A percentile compares a stretch with the other conserved stretches of the same genome.
phyloP scores from a whole-genome alignment of 92 coral and sea anemone species.

The Bergia sp. region DNA sequence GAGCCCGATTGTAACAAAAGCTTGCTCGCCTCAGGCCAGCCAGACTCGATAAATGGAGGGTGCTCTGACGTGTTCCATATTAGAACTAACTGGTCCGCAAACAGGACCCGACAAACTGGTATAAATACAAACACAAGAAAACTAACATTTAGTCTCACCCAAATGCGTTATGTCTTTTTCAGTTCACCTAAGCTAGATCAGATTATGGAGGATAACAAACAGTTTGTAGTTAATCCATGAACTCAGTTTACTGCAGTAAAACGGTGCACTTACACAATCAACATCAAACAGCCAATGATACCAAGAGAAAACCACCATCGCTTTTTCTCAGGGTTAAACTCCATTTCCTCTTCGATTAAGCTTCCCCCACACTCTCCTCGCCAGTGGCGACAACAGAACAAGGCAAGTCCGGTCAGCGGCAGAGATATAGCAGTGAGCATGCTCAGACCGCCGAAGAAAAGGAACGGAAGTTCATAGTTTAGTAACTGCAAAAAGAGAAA shows the following conservation, averaged over 20 bases:
- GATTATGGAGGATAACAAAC: neutral
- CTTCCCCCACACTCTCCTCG: conserved; percentile 80
- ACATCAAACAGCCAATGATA: conserved; percentile 65
- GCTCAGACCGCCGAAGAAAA: conserved; percentile 64
- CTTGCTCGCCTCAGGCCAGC: too few species aligned
- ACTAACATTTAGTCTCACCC: too few species aligned
- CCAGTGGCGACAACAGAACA: conserved; percentile 77
- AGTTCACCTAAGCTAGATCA: too few species aligned
- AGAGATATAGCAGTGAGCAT: conserved; percentile 63
- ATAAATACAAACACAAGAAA: too few species aligned
- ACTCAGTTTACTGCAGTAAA: neutral
- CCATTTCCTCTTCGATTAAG: conserved; percentile 81
- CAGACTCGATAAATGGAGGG: too few species aligned
- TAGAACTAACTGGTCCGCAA: too few species aligned
- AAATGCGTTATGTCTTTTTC: too few species aligned
- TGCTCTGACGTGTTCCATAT: too few species aligned
- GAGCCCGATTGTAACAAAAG: too few species aligned
- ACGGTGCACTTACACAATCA: conserved; percentile 68
- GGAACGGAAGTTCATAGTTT: conserved; percentile 65
- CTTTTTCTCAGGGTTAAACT: conserved; percentile 65
- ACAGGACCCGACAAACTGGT: too few species aligned
- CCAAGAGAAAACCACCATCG: conserved; percentile 67
- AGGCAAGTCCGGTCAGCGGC: conserved; percentile 70
- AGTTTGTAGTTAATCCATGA: neutral
- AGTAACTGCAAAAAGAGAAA: conserved; percentile 49